Conservation (phyloP, 2,797 vertebrate species). For the Buphagus erythrorhynchus region DNA sequence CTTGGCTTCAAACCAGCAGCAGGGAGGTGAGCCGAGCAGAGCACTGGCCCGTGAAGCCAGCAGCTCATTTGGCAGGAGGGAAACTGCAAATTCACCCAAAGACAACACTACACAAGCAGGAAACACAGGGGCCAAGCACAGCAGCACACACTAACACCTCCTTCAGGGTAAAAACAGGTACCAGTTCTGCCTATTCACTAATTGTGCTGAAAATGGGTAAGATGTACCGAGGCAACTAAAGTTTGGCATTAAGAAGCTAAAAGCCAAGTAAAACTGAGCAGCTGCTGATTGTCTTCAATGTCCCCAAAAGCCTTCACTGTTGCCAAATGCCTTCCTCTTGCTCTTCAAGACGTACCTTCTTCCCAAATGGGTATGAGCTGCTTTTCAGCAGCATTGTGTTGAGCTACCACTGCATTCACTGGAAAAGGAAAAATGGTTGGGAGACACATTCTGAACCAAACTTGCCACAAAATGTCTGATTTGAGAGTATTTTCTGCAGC, state of each 20-base stretch:
- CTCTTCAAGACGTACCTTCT: neutral
- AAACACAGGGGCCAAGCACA: accelerated
- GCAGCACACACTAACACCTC: accelerated
- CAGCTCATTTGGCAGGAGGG: neutral
- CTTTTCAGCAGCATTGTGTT: neutral
- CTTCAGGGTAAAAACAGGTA: neutral
- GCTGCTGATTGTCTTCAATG: neutral
- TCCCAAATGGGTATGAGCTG: accelerated
- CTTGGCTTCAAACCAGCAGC: neutral
- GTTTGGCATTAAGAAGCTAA: neutral
- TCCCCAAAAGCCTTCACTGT: neutral
- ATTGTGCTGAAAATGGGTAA: accelerated
- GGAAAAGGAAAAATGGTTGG: neutral
- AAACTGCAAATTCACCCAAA: constrained; percentile 1
- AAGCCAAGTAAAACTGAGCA: neutral
- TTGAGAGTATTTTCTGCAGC: neutral
- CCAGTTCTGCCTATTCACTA: neutral
- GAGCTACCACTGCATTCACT: neutral
- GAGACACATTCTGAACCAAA: neutral
- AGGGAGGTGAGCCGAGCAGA: neutral
- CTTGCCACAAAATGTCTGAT: neutral
- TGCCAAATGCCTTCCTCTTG: neutral
- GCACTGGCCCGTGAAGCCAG: neutral
- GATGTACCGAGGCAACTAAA: neutral
- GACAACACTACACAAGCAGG: neutral